Conservation (phyloP, 1,140 invertebrate species). For the Hyphantria cunea region DNA sequence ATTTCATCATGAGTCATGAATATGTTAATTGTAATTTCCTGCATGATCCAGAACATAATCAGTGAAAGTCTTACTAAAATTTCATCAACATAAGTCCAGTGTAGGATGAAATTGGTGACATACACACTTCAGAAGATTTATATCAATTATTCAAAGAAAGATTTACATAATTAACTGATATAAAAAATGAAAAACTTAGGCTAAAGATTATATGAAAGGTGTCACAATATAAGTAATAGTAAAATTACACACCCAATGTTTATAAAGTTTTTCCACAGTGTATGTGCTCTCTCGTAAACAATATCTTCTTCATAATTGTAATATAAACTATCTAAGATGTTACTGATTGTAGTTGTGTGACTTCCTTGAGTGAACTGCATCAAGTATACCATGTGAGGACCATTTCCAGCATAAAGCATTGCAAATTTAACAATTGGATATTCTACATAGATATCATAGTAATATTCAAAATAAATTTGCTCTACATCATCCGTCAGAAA, state of each 20-base stretch:
- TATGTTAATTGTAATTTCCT: too few relatives aligned
- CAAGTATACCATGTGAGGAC: constrained; percentile 49
- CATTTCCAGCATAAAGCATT: constrained; percentile 45
- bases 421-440: constrained; percentile 59
- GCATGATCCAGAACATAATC: too few relatives aligned
- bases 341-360: neutral
- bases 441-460: constrained; percentile 57
- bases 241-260: constrained; percentile 52
- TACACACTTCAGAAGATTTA: too few relatives aligned
- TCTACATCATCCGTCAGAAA: constrained; percentile 29
- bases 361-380: constrained; percentile 46
- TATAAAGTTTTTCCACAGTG: constrained; percentile 61
- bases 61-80: too few relatives aligned
- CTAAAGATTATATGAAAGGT: too few relatives aligned
- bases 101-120: too few relatives aligned
- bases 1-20: too few relatives aligned
- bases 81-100: too few relatives aligned
- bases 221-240: neutral
- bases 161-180: too few relatives aligned
- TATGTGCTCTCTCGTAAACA: constrained; percentile 42
- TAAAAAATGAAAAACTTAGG: too few relatives aligned
- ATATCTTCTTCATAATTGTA: constrained; percentile 30
- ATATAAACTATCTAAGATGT: constrained; percentile 29
- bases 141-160: too few relatives aligned
- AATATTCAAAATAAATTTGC: constrained; percentile 52